phyloP scores from a whole-genome alignment of 2,797 vertebrate species.

The Pelodytes ibericus region DNA sequence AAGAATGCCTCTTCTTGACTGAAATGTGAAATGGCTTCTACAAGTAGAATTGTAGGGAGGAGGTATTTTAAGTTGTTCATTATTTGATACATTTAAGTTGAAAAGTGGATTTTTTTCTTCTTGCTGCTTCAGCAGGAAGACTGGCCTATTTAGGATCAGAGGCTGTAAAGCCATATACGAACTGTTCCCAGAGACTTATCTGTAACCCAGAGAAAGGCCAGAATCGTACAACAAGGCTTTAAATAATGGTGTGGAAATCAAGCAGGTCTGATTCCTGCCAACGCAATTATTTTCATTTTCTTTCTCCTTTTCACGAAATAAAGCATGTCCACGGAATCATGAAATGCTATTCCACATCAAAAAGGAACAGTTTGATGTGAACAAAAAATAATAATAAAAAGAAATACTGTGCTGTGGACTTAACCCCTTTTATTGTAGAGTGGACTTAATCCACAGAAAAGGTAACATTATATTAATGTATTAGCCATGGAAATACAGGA shows the following conservation, averaged over 20 bases:
- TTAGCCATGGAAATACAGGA: too few relatives aligned
- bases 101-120: not conserved
- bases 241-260: not conserved
- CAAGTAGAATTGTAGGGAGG: not conserved
- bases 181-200: not conserved
- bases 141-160: not conserved
- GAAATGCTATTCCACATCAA: not conserved
- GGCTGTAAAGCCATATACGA: not conserved
- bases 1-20: not conserved
- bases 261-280: not conserved
- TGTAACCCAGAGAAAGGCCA: not conserved
- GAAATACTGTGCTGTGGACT: not conserved
- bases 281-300: not conserved
- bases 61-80: not conserved
- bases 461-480: too few relatives aligned
- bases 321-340: not conserved
- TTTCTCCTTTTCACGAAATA: not conserved
- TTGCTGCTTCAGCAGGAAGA: not conserved
- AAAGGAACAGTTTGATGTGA: not conserved
- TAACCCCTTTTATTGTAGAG: not conserved
- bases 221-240: not conserved
- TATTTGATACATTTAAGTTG: not conserved
- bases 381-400: not conserved
- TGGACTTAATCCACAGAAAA: too few relatives aligned
- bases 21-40: not conserved